Conservation (phyloP, 1,140 invertebrate species). For the Portunus trituberculatus region DNA sequence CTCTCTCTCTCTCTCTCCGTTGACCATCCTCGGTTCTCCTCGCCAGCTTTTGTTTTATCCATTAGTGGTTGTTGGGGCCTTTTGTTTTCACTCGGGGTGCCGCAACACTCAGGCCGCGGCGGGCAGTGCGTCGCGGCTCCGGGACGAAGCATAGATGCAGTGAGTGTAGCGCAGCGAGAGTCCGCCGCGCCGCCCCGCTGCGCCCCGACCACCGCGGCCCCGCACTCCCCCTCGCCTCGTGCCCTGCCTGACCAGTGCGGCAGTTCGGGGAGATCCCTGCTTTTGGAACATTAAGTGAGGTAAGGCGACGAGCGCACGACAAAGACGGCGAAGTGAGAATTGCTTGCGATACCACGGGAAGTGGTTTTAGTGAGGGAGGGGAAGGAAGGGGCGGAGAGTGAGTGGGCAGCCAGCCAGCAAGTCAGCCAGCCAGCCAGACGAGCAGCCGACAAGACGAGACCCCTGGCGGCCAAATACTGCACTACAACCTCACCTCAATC, state of each 20-base stretch:
- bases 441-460: conserved; percentile 61
- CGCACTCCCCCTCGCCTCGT: background rate
- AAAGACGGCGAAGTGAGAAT: conserved; percentile 25
- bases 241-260: background rate
- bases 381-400: background rate
- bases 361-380: background rate
- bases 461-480: conserved; percentile 46
- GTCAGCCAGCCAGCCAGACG: background rate
- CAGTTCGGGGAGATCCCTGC: background rate
- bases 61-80: conserved; percentile 49
- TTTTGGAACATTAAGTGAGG: background rate
- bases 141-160: conserved; percentile 51
- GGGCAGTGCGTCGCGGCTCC: conserved; percentile 15
- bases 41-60: conserved; percentile 63
- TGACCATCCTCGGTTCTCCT: conserved; percentile 62
- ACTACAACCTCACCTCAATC: conserved; percentile 56
- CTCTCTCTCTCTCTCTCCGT: conserved; percentile 62
- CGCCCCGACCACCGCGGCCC: conserved; percentile 7
- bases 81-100: conserved; percentile 57
- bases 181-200: conserved; percentile 33
- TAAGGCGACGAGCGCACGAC: background rate
- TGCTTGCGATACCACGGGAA: background rate
- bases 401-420: background rate
- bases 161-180: conserved; percentile 48
- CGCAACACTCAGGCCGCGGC: conserved; percentile 48